These are phyloP conservation scores for Chymomyza procnemis DNA, from an alignment of 2,888 invertebrate genomes.

Conservation along the genomic window DNA sequence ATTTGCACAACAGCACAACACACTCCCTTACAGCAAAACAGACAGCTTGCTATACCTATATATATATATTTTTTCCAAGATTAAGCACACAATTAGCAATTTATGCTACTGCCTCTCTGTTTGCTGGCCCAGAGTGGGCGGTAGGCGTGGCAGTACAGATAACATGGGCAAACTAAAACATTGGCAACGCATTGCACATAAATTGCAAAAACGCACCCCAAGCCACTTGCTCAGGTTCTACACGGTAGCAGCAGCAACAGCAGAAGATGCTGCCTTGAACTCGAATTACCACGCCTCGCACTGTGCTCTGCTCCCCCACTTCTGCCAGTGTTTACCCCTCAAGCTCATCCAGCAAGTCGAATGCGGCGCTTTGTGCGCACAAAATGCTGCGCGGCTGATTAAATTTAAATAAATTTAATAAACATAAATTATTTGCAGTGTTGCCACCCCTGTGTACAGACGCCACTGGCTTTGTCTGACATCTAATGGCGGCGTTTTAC, in stretches of 20 bases:
- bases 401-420: slow-evolving; percentile 79
- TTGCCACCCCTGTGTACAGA: slow-evolving; percentile 6
- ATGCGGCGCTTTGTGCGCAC: slow-evolving; percentile 15
- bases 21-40: slow-evolving; percentile 23
- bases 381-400: slow-evolving; percentile 68
- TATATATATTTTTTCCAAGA: slow-evolving; percentile 56
- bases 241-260: slow-evolving; percentile 30
- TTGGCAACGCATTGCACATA: slow-evolving; percentile 67
- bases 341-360: slow-evolving; percentile 7
- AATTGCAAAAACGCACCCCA: slow-evolving; percentile 63
- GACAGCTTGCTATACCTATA: slow-evolving; percentile 31
- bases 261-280: no score
- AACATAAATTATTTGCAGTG: slow-evolving; percentile 76
- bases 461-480: slow-evolving; percentile 18
- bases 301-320: slow-evolving; percentile 13
- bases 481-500: slow-evolving; percentile 55
- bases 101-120: slow-evolving; percentile 37
- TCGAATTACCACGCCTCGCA: slow-evolving; percentile 7
- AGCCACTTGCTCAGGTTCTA: slow-evolving; percentile 2
- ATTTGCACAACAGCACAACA: slow-evolving; percentile 39
- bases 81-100: slow-evolving; percentile 72
- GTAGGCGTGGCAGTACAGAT: slow-evolving; percentile 46
- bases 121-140: not conserved
- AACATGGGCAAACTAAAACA: slow-evolving; percentile 44
- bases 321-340: not conserved